Conservation (phyloP, 92 coral and sea anemone species). For the Palythoa grandis region DNA sequence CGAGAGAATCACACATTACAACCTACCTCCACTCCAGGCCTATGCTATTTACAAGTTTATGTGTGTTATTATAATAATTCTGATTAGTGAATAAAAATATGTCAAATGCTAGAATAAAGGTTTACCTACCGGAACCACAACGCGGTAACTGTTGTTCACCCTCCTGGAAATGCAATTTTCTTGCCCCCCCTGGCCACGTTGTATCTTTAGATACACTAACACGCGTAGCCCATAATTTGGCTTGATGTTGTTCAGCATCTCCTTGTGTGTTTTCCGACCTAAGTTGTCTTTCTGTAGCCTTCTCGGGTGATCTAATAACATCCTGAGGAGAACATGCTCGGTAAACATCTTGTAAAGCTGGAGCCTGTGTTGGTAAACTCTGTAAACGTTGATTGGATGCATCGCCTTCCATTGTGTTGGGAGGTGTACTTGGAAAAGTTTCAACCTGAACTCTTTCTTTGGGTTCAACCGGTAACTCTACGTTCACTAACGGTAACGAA, state of each 20-base stretch:
- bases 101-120: neutral
- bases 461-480: neutral
- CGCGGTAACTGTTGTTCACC: neutral
- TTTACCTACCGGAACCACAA: constrained; percentile 11
- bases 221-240: neutral
- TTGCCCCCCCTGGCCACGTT: constrained; percentile 34
- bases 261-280: neutral
- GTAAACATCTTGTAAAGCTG: constrained; percentile 15
- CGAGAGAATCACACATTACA: too few species aligned
- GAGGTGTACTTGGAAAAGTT: neutral
- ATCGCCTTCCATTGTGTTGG: neutral
- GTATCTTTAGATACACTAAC: neutral
- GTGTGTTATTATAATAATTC: too few species aligned
- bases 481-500: neutral
- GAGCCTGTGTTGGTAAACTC: neutral
- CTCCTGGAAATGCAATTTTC: constrained; percentile 8
- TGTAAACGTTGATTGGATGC: neutral
- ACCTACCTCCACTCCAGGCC: too few species aligned
- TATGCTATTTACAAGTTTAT: too few species aligned
- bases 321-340: neutral
- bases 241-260: neutral
- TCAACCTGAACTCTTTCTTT: neutral
- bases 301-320: neutral
- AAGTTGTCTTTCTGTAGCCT: neutral
- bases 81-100: too few species aligned